These are phyloP conservation scores for Alaudala cheleensis DNA, from an alignment of 2,113 vertebrate genomes.

Conservation along the genomic window DNA sequence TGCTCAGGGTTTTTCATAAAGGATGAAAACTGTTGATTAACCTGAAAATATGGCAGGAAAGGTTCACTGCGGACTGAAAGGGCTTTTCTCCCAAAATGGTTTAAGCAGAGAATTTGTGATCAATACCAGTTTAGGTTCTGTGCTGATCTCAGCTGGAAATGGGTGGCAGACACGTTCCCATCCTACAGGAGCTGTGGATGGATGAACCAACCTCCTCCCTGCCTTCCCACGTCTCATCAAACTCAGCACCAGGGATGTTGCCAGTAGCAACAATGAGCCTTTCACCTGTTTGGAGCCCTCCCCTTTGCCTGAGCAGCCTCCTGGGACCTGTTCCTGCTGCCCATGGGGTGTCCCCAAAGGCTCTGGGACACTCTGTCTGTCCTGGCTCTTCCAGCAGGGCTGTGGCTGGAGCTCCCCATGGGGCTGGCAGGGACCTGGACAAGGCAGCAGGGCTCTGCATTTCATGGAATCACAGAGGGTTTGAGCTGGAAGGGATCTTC, in stretches of 20 bases:
- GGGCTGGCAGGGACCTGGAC: not conserved
- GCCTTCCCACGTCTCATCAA: conserved; percentile 3
- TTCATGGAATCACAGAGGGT: not conserved
- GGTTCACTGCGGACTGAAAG: not conserved
- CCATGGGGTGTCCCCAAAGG: fast-evolving
- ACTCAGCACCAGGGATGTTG: not conserved
- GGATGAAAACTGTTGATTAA: not conserved
- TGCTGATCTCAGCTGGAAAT: not conserved
- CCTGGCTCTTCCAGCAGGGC: not conserved
- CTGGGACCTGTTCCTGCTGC: not conserved
- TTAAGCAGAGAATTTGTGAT: not conserved
- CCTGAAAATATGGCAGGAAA: not conserved
- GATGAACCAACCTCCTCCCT: conserved; percentile 27
- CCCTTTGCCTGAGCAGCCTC: not conserved
- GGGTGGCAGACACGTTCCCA: not conserved
- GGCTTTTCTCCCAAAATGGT: not conserved
- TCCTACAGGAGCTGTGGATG: not conserved
- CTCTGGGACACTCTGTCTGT: not conserved
- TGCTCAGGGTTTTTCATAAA: not conserved
- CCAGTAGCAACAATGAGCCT: not conserved
- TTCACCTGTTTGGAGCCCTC: not conserved
- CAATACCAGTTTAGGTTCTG: not conserved
- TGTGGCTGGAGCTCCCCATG: fast-evolving
- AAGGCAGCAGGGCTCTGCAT: not conserved
- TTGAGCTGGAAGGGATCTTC: not conserved